Percentiles rank a stretch among this genome's conserved stretches.
Conservation (phyloP, 1,140 invertebrate species). For the Bemisia tabaci region DNA sequence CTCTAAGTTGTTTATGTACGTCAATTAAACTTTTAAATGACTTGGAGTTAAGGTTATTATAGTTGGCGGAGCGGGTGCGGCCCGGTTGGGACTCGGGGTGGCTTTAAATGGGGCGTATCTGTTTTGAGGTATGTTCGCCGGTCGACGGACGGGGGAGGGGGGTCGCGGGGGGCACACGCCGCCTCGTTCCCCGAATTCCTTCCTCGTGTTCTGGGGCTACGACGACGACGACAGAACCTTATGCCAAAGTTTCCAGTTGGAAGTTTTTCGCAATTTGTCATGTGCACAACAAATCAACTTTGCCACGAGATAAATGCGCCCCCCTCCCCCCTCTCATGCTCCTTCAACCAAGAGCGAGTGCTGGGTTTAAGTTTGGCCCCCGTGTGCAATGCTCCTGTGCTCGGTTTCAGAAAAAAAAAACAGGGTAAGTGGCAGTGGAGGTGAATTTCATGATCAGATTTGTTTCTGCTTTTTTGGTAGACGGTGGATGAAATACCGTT, state of each 20-base stretch:
- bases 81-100: no score
- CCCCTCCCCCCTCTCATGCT: no score
- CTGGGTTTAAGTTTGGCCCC: no score
- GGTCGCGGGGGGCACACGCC: neutral
- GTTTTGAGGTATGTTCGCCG: neutral
- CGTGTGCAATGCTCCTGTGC: no score
- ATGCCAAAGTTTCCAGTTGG: neutral
- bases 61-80: neutral
- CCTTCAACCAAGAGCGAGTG: no score
- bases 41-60: neutral
- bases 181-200: neutral
- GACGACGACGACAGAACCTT: neutral
- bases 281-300: neutral
- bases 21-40: neutral
- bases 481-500: no score
- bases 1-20: neutral
- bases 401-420: no score
- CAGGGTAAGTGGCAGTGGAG: no score
- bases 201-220: neutral
- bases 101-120: neutral
- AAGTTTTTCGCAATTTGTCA: neutral
- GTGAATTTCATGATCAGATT: no score
- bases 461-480: no score
- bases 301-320: no score
- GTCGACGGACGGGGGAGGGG: neutral